Evolutionary conservation across 2,888 invertebrate genomes (phyloP), one percentile per base, ranked within the genome.

Genomic region (Scelioninae gen. 2): DNA sequence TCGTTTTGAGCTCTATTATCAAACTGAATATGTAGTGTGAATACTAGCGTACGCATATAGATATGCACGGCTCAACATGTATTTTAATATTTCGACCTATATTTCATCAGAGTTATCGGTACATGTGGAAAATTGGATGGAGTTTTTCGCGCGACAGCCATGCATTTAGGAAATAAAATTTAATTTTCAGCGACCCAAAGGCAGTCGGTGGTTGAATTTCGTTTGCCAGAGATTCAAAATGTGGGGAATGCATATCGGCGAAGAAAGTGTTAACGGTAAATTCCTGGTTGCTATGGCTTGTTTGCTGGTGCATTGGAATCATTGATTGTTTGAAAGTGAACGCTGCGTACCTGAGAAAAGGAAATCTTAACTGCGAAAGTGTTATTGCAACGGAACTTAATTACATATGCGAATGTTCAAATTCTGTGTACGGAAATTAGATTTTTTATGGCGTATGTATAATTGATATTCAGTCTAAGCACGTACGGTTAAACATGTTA

Each of bases 201-300:
- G 2, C 15, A 15, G 5, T 3, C 28, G 9, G 15, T 33, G 28
- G 28, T 1, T 7, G 43, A 35, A 48, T 48, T 65, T 65, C 22
- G 48, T 39, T 25, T 19, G 15, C 22, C 16, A 31, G 35, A 41
- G 22, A 64, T 53, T 13, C 5, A 18, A 11, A n/a, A 13, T 15
- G 22, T 11, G 10, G 43, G 11, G 45, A 55, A 48, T 46, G 33
- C 33, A 39, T 61, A 37, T 61, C 18, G 41, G 18, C 33, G 43
- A 46, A n/a, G 19, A 55, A 64, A 58, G 63, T 58, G 57, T 64
- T 53, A 57, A 63, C 16, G 43, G 16, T 19, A 39, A 33, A 64
- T 48, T 68, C 39, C 55, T 63, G 69, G 72, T 65, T 77, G 76
- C 74, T 60, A 72, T 50, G 74, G 61, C 15, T 73, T 73, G 75